Evolutionary conservation across 2,888 invertebrate species (phyloP), one percentile per base, ranked within the genome.

Genomic region (Dendrolimus houi): DNA sequence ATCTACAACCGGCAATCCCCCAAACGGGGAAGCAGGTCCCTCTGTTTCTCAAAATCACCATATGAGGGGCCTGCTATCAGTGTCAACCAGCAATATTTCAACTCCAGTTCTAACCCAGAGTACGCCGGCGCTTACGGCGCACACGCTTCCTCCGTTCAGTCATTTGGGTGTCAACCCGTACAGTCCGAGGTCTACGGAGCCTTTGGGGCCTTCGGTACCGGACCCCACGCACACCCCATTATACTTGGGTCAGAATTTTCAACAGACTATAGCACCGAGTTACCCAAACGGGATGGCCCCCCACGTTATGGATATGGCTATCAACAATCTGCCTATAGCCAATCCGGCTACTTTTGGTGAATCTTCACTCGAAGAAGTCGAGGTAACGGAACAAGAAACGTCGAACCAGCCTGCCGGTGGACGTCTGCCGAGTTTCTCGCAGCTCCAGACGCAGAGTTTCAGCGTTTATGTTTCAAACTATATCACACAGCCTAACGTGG

Each of bases 11-110:
- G 85, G 93, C 92, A 95, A 95, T 96, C 95, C 96, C 96, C 96
- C 96, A 96, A 96, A 96, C 96, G 96, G 96, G 96, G 95, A 95
- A 93, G 96, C 96, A 96, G 96, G 96, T 95, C 96, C 95, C 95
- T 96, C 96, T 94, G 95, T 93, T 93, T 93, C 94, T 92, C 94
- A 93, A 94, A 95, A 93, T 92, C 93, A 94, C 92, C 94, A 92
- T 92, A 92, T 95, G 96, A 95, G 96, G 96, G 96, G 96, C 96
- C 96, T 96, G 96, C 96, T 94, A 87, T 92, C 94, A 92, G 94
- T 94, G 91, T 93, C 93, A 93, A 93, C 93, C 92, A 93, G 91
- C 93, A 92, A 91, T 91, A 92, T 91, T 92, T 87, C 92, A 91
- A 87, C 91, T 74, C 91, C 90, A 79, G 79, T 86, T 74, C 87